Evolutionary conservation across 2,797 vertebrate genomes (phyloP), one percentile per base, ranked within the genome.

Genomic region (Gastrophryne carolinensis): DNA sequence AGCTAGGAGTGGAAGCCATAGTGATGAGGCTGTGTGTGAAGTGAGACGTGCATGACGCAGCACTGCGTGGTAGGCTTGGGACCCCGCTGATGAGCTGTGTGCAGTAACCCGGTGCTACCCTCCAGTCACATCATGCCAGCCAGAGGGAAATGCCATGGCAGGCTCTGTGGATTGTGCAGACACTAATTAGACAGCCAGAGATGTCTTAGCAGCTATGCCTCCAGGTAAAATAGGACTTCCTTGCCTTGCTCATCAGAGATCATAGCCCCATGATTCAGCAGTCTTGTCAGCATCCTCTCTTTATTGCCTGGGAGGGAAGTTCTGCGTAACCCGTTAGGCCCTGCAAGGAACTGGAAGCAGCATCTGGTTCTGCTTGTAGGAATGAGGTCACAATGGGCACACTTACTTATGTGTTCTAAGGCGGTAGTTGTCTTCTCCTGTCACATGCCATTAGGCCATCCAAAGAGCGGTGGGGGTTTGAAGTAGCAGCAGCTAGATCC

Each of bases 21-120:
- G 35, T 29, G 65, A 26, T 1, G 53, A 37, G 26, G 26, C 62
- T 44, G 57, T 56, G 74, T 47, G 49, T 56, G 35, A 35, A 34
- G 7, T 68, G 30, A 44, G 11, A 35, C 70, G 37, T 63, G 52
- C 74, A 76, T 71, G 75, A 77, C 67, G 67, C 75, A 77, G 75
- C 75, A 77, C 13, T 71, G 67, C 39, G 67, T 70, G 60, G 26
- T 64, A 30, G 58, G 64, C 35, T 21, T 15, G 32, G 27, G 52
- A 58, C 62, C 54, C 74, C 66, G 23, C 15, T 27, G 57, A 39
- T 37, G 29, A 68, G 73, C 37, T 41, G 15, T 61, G 64, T 70
- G 64, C 66, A 77, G 66, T 70, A 70, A 64, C 57, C 49, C 41
- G 73, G 64, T 17, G 24, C 64, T 60, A 63, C 53, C 57, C 35